Conservation (phyloP, 2,113 vertebrate genomes). For the Heterochromis multidens region DNA sequence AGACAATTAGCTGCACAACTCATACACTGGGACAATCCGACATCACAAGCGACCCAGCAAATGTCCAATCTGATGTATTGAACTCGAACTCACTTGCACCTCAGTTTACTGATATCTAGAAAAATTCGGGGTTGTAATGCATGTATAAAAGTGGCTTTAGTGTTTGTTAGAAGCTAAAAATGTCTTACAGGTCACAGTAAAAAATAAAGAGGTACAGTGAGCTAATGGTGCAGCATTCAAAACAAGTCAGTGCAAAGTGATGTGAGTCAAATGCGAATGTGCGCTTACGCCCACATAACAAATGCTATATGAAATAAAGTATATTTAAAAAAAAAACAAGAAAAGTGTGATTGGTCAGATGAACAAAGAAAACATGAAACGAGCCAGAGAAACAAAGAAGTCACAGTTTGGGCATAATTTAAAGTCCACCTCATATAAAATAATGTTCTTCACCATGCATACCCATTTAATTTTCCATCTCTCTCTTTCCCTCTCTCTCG, state of each 20-base stretch:
- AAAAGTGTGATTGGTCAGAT: slow-evolving; percentile 8
- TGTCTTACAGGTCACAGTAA: neutral
- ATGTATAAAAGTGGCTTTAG: neutral
- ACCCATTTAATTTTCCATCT: slow-evolving; percentile 32
- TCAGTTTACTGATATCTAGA: too few species aligned
- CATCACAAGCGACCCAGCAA: neutral
- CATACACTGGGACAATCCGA: neutral
- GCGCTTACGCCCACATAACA: neutral
- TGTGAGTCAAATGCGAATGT: neutral
- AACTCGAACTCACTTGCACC: too few species aligned
- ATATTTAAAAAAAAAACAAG: neutral
- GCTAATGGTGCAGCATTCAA: neutral
- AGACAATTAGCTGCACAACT: neutral
- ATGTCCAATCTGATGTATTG: neutral
- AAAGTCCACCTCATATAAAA: slow-evolving; percentile 49
- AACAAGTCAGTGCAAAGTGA: neutral
- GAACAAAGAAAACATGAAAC: slow-evolving; percentile 19
- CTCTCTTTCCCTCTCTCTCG: neutral
- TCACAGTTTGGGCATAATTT: slow-evolving; percentile 25
- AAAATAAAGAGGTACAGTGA: neutral
- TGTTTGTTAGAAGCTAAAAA: neutral
- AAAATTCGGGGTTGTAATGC: too few species aligned
- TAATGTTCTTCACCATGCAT: slow-evolving; percentile 16
- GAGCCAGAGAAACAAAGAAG: neutral
- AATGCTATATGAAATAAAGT: neutral